A percentile compares a stretch with the other conserved stretches of the same genome.
Conservation (phyloP, 37 sponge, comb jelly and placozoan genomes). For the Bolinopsis microptera region DNA sequence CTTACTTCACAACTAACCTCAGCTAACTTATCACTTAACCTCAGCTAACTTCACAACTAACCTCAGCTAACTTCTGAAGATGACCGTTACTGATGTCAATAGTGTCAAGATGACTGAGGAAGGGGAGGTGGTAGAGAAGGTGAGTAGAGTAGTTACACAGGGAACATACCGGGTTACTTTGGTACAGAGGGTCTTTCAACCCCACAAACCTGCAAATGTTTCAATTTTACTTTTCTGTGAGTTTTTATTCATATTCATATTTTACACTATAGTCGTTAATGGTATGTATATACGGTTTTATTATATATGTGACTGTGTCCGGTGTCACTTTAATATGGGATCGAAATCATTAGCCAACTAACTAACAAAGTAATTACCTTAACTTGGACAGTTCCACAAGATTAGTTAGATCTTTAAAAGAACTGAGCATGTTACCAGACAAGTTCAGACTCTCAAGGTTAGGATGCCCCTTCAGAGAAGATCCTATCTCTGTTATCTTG, state of each 20-base stretch:
- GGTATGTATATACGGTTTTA: too few relatives aligned
- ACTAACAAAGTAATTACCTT: too few relatives aligned
- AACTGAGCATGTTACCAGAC: constrained; percentile 75
- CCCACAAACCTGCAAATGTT: constrained; percentile 71
- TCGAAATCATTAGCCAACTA: too few relatives aligned
- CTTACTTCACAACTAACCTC: too few relatives aligned
- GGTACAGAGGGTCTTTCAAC: constrained; percentile 79
- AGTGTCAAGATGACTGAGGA: constrained; percentile 72
- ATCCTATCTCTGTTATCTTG: constrained; percentile 68
- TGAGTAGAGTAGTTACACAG: constrained; percentile 88
- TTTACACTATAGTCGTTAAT: too few relatives aligned
- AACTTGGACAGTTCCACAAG: background rate
- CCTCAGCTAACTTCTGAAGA: constrained; percentile 71
- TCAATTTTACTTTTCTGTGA: too few relatives aligned
- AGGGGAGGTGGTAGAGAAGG: constrained; percentile 81
- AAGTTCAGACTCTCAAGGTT: constrained; percentile 72
- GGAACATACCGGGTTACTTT: constrained; percentile 74
- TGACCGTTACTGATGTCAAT: constrained; percentile 69
- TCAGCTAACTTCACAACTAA: too few relatives aligned
- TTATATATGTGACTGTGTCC: too few relatives aligned
- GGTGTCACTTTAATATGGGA: too few relatives aligned
- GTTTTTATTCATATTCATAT: too few relatives aligned
- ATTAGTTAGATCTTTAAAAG: constrained; percentile 70
- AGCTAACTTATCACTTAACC: too few relatives aligned
- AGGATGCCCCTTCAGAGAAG: constrained; percentile 63